Conservation (phyloP, 2,113 vertebrate species). For the Odobenus rosmarus region DNA sequence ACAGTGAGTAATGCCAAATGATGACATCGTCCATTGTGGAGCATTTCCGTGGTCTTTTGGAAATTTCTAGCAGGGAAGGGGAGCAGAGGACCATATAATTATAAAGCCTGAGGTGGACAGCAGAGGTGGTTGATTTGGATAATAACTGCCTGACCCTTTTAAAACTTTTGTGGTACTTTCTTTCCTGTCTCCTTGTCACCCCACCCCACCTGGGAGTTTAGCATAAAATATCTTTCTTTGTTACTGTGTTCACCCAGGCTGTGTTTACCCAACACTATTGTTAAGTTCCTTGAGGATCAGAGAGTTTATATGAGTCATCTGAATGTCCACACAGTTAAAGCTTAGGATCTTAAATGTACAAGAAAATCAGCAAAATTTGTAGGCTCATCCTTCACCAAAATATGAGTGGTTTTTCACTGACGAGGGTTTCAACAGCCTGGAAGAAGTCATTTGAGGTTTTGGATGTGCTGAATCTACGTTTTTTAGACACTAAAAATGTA, state of each 20-base stretch:
- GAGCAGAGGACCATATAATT: conserved; percentile 27
- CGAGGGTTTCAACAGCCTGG: conserved; percentile 23
- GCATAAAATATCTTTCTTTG: neutral
- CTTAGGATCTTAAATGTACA: conserved; percentile 16
- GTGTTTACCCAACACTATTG: neutral
- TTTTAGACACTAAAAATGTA: conserved; percentile 61
- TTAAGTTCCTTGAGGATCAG: neutral
- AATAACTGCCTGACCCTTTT: neutral
- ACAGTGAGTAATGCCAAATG: neutral
- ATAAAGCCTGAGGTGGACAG: neutral
- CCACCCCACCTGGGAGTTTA: neutral
- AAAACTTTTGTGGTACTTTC: neutral
- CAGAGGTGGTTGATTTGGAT: neutral
- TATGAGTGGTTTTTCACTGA: conserved; percentile 60
- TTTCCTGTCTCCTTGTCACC: neutral
- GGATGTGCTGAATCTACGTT: conserved; percentile 67
- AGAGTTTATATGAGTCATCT: conserved; percentile 8
- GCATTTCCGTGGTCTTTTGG: neutral
- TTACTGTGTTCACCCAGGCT: neutral
- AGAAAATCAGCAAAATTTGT: conserved; percentile 56
- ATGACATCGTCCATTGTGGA: neutral
- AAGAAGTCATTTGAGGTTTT: conserved; percentile 72
- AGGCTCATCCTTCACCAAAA: conserved; percentile 34
- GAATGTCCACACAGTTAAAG: neutral
- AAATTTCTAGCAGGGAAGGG: neutral